Conservation (phyloP, 2,113 vertebrate species). For the Triplophysa rosa region DNA sequence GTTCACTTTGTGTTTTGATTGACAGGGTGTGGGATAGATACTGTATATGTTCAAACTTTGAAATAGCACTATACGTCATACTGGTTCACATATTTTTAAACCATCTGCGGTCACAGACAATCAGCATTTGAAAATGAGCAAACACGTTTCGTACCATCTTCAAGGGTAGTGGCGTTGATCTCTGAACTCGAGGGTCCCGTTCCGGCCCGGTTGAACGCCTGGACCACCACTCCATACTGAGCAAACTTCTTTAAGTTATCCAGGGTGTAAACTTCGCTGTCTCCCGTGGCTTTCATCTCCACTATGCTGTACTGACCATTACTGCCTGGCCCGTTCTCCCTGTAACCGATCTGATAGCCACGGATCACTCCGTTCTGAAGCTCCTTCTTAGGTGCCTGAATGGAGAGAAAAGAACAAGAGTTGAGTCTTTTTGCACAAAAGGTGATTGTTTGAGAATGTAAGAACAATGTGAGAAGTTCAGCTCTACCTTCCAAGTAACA, state of each 20-base stretch:
- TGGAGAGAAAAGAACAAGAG: background rate
- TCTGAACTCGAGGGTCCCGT: conserved; percentile 96
- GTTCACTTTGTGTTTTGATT: background rate
- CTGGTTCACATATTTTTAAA: too few relatives aligned
- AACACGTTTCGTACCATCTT: conserved; percentile 72
- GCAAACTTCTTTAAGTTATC: conserved; percentile 98
- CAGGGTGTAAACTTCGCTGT: conserved; percentile 95
- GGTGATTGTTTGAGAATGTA: background rate
- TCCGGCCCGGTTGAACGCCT: conserved; percentile 95
- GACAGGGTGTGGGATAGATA: background rate
- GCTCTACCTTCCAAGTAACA: conserved; percentile 94
- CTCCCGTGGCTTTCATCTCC: conserved; percentile 97
- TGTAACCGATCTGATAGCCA: conserved; percentile 97
- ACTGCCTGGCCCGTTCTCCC: conserved; percentile 96
- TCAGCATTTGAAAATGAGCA: background rate
- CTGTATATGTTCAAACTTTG: too few relatives aligned
- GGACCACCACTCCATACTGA: conserved; percentile 96
- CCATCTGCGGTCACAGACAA: too few relatives aligned
- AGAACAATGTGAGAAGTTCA: background rate
- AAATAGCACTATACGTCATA: too few relatives aligned
- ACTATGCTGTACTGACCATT: conserved; percentile 98
- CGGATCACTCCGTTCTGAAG: conserved; percentile 96
- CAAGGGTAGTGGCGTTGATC: conserved; percentile 93
- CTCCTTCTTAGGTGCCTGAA: conserved; percentile 92
- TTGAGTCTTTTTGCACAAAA: too few relatives aligned